Base-by-base conservation (phyloP, 2,888 invertebrate species). In the Netelia melanura region DNA sequence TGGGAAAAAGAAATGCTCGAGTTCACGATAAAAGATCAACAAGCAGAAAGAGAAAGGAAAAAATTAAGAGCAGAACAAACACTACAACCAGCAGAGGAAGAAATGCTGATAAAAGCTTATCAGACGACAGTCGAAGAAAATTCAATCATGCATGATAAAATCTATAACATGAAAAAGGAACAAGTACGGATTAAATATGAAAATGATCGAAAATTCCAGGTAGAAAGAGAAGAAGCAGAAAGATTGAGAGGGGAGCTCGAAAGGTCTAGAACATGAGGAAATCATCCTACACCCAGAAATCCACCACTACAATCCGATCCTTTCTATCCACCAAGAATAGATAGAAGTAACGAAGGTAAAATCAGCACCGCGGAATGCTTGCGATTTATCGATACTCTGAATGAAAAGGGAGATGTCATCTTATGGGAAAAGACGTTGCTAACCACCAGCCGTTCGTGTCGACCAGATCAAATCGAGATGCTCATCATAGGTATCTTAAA, bases 401-500 rank as follows among this genome's bases (percentile, higher is more conserved):
- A 48, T 44, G 67, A 67, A 67, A 67, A 67, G n/a, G 67, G 67
- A 21, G 67, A 67, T 21, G 67, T 67, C 67, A 67, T 67, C 67
- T 48, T 67, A 48, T 67, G 67, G 67, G 67, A 67, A 67, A 67
- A 17, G 21, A 67, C 67, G 67, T 48, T 67, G 44, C 67, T 48
- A 44, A 14, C 54, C 54, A 54, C 54, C 54, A 54, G 54, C 54
- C 54, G 56, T 56, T 56, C 56, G n/a, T 56, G 48, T 48, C 67
- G 67, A 68, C 44, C 67, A 23, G 67, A 68, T 68, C 67, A 68
- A 68, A 68, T 68, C 67, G 67, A 68, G 48, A 68, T 68, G 67
- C 67, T 68, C 48, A 68, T 68, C 48, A 68, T 68, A 68, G 67
- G 67, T 68, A 21, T 68, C 11, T 68, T 48, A 68, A 68, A 68